Evolutionary conservation across 2,888 invertebrate genomes (phyloP), one percentile per base, ranked within the genome.

Genomic region (Scaptomyza flava): DNA sequence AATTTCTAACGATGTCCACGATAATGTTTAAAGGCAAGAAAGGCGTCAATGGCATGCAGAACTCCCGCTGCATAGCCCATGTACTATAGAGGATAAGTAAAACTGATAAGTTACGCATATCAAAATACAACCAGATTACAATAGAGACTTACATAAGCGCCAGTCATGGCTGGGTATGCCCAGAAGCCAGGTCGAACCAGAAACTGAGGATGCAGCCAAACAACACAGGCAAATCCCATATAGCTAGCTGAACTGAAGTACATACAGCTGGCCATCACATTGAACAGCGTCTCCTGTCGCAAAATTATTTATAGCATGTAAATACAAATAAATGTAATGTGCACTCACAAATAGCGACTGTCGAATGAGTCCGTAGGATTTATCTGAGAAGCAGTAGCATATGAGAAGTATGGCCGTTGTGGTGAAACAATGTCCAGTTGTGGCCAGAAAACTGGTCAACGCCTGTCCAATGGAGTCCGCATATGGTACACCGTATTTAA

Each of bases 121-220:
- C 12, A 3, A 17, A 14, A 34, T 45, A 17, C 1, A 4, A 31
- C 3, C 8, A 17, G 27, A 6, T 14, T 3, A 27, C 0, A 12
- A n/a, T n/a, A 2, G 9, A 31, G 27, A 94, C 96, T 95, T 93
- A 97, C 97, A 91, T 97, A 97, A 76, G 96, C 95, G 0, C 96
- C 96, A 31, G 96, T 96, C 96, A 97, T 96, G 2, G 97, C 96
- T n/a, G 97, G 97, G 93, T 96, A 97, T 12, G 96, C 96, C 87
- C 96, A 95, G 89, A 96, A 96, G 75, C 97, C 96, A 43, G 94
- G 95, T 62, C 94, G 92, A 7, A 95, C 89, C 33, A 95, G 93
- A 91, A 97, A 96, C 81, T 95, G 93, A 0, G 96, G 96, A 92
- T 96, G 95, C 56, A 97, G 92, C 91, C 95, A 95, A 43, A 96